Conservation (phyloP, 2,113 vertebrate genomes). For the Scortum barcoo region DNA sequence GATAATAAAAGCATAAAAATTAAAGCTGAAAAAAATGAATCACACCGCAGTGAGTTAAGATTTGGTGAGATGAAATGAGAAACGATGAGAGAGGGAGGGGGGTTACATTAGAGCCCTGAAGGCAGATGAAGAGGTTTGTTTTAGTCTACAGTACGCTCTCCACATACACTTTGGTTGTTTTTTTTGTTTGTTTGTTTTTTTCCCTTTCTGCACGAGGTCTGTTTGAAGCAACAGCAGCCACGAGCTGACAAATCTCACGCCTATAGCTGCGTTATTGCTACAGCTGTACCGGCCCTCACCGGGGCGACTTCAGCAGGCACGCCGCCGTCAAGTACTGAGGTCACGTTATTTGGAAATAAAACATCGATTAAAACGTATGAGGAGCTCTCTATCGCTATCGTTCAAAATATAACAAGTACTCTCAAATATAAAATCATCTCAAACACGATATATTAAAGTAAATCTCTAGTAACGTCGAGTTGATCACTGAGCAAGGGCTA, state of each 20-base stretch:
- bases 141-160: conserved; percentile 54
- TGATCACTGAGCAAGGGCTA: conserved; percentile 33
- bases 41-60: conserved; percentile 45
- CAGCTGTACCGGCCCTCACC: conserved; percentile 38
- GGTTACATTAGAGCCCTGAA: conserved; percentile 57
- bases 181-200: too few species aligned
- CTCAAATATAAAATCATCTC: conserved; percentile 76
- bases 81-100: neutral
- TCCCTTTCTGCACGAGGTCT: conserved; percentile 46
- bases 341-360: conserved; percentile 67
- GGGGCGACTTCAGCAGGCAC: conserved; percentile 29
- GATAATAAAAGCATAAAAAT: conserved; percentile 54
- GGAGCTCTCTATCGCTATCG: conserved; percentile 49
- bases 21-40: conserved; percentile 61
- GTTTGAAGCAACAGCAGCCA: conserved; percentile 49
- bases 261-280: conserved; percentile 70
- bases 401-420: conserved; percentile 72
- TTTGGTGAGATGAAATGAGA: conserved; percentile 41
- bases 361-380: conserved; percentile 54
- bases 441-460: conserved; percentile 69
- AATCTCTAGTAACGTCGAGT: conserved; percentile 54
- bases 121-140: conserved; percentile 58
- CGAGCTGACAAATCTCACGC: conserved; percentile 28
- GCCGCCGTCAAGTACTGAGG: conserved; percentile 54
- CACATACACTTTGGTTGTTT: conserved; percentile 72